Percentiles rank a stretch among this genome's conserved stretches.
These are phyloP conservation scores for Peribatodes rhomboidaria DNA, from an alignment of 2,888 invertebrate species.

Conservation along the genomic window DNA sequence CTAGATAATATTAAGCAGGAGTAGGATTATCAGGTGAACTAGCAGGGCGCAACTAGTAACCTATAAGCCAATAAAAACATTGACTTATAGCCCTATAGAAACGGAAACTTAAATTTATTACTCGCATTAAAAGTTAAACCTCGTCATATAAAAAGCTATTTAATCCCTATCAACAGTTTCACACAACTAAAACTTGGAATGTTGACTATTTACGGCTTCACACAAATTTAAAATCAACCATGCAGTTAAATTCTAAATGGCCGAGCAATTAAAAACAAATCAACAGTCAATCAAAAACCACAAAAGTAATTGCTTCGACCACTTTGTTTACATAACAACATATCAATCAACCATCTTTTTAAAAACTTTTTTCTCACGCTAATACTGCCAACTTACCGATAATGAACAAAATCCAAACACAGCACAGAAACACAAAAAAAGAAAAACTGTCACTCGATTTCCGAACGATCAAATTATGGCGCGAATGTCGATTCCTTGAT, in stretches of 20 bases:
- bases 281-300: constrained; percentile 38
- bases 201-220: constrained; percentile 11
- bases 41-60: too few species aligned
- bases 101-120: background rate
- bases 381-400: constrained; percentile 29
- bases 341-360: constrained; percentile 17
- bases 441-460: constrained; percentile 35
- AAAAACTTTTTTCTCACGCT: constrained; percentile 15
- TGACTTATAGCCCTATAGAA: too few species aligned
- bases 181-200: constrained; percentile 21
- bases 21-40: too few species aligned
- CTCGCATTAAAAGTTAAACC: background rate
- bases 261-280: constrained; percentile 35
- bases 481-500: constrained; percentile 54
- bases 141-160: background rate
- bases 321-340: constrained; percentile 36
- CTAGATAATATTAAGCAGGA: too few species aligned
- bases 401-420: constrained; percentile 41
- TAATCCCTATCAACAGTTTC: constrained; percentile 14
- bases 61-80: too few species aligned
- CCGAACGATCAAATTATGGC: constrained; percentile 61
- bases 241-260: constrained; percentile 22
- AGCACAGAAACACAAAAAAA: constrained; percentile 38
- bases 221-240: constrained; percentile 28
- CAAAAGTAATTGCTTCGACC: constrained; percentile 32